phyloP scores from a whole-genome alignment of 2,888 invertebrate species.

The Gryllus longicercus region DNA sequence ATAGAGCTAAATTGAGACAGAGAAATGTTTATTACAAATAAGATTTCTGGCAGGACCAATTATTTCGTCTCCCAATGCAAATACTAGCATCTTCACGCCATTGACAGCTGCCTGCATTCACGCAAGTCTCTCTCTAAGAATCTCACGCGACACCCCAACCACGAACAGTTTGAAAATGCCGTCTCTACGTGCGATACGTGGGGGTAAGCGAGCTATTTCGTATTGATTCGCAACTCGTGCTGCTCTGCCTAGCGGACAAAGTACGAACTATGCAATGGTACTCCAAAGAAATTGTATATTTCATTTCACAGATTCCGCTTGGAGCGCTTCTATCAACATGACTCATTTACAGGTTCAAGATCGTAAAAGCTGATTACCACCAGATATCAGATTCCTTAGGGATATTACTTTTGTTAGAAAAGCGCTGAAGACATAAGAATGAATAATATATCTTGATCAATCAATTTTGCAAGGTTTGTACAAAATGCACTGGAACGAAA shows the following conservation, averaged over 20 bases:
- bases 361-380: no score
- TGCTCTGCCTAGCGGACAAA: not conserved
- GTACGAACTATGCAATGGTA: no score
- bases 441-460: no score
- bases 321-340: no score
- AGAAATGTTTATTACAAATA: not conserved
- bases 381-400: no score
- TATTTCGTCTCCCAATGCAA: not conserved
- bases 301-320: no score
- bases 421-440: no score
- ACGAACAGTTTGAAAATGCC: slow-evolving; percentile 10
- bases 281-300: no score
- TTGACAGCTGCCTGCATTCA: not conserved
- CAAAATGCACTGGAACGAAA: no score
- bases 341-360: no score
- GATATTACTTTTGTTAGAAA: no score
- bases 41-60: not conserved
- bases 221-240: not conserved
- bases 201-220: not conserved
- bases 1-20: not conserved
- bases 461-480: no score
- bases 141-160: slow-evolving; percentile 10
- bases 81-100: not conserved
- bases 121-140: not conserved
- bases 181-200: not conserved